These are phyloP conservation scores for Popillia japonica DNA, from an alignment of 1,140 invertebrate genomes.

Conservation along the genomic window DNA sequence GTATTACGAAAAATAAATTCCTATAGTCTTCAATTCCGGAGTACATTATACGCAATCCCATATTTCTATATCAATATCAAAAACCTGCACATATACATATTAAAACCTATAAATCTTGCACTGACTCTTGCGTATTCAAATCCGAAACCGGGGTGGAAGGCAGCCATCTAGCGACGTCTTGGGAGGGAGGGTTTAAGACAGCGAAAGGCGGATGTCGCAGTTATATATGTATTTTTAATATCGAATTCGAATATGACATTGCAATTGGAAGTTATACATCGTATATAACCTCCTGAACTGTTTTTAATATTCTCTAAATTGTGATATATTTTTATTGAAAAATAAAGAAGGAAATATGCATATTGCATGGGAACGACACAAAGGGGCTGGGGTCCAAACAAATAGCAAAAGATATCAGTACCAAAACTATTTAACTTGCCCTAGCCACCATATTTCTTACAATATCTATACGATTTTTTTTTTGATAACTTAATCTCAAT, in stretches of 20 bases:
- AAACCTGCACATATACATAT: slow-evolving; percentile 24
- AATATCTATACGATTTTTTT: too few species aligned
- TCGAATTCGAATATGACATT: slow-evolving; percentile 26
- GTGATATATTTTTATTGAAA: too few species aligned
- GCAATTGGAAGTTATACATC: slow-evolving; percentile 17
- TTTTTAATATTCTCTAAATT: too few species aligned
- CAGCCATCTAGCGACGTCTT: neutral
- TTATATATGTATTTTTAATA: slow-evolving; percentile 34
- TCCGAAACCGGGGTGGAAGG: neutral
- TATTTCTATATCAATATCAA: slow-evolving; percentile 29
- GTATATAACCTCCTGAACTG: slow-evolving; percentile 23
- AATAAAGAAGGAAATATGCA: too few species aligned
- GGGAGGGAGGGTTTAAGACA: neutral
- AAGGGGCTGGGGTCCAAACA: too few species aligned
- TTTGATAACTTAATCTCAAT: too few species aligned
- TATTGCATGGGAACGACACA: too few species aligned
- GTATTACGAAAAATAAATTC: neutral
- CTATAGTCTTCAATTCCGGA: neutral
- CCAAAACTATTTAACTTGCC: too few species aligned
- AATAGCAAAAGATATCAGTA: too few species aligned
- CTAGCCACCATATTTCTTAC: too few species aligned
- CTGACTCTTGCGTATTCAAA: slow-evolving; percentile 15
- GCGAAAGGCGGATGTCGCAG: slow-evolving; percentile 4
- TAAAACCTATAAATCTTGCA: slow-evolving; percentile 19
- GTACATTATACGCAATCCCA: neutral